Evolutionary conservation across 2,797 vertebrate species (phyloP).

Genomic region (Silurus aristotelis): DNA sequence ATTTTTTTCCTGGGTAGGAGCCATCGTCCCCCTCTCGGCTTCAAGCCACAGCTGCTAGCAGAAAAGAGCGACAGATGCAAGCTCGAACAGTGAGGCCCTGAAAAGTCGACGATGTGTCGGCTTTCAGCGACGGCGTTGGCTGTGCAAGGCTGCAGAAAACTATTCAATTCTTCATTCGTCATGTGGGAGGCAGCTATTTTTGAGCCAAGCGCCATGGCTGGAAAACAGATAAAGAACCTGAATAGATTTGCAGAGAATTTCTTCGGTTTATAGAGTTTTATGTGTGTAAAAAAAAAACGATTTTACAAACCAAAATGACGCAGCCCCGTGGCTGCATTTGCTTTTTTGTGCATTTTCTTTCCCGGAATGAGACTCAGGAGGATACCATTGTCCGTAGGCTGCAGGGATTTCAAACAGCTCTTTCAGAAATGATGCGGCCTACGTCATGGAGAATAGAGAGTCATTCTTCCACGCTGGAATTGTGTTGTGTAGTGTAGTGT

Average conservation of each 20-base stretch:
- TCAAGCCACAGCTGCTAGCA: slow-evolving; percentile 20
- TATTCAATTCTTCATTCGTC: slow-evolving; percentile 13
- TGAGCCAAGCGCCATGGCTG: slow-evolving; percentile 18
- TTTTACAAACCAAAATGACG: neutral
- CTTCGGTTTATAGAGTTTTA: neutral
- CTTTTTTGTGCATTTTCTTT: slow-evolving; percentile 23
- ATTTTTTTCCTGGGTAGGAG: slow-evolving; percentile 51
- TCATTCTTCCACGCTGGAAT: slow-evolving; percentile 20
- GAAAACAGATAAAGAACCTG: slow-evolving; percentile 24
- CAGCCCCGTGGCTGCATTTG: slow-evolving; percentile 13
- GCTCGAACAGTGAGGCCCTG: neutral
- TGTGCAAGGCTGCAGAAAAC: slow-evolving; percentile 19
- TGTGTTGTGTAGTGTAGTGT: no score
- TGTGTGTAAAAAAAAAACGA: neutral
- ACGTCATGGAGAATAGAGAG: slow-evolving; percentile 26
- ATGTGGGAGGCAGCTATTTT: slow-evolving; percentile 36
- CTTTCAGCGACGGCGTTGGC: neutral
- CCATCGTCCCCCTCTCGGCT: slow-evolving; percentile 52
- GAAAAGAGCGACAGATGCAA: slow-evolving; percentile 17
- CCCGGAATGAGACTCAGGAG: slow-evolving; percentile 15
- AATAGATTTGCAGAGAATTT: slow-evolving; percentile 6
- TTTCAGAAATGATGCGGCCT: slow-evolving; percentile 18
- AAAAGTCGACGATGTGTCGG: neutral
- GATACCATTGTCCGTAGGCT: slow-evolving; percentile 33
- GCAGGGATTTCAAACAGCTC: slow-evolving; percentile 21